Evolutionary conservation across 2,797 vertebrate species (phyloP).

Genomic region (Manis crassicaudata): DNA sequence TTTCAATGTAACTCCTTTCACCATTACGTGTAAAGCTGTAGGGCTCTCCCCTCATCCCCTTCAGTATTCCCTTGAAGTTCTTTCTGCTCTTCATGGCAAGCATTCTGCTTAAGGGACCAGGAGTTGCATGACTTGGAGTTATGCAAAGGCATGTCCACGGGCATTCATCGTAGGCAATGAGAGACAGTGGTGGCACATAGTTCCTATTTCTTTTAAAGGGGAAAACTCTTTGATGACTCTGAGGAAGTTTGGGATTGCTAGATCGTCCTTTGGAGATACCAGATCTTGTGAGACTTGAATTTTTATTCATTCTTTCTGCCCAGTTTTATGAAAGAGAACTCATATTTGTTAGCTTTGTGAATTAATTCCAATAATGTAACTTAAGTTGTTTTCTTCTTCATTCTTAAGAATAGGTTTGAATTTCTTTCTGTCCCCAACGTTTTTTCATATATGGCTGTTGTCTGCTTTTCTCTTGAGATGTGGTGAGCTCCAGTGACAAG

Average conservation of each 20-base stretch:
- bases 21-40: not conserved
- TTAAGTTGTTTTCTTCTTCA: constrained; percentile 46
- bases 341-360: not conserved
- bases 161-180: not conserved
- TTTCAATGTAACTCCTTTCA: not conserved
- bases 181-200: not conserved
- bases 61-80: not conserved
- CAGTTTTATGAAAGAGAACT: not conserved
- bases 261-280: not conserved
- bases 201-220: not conserved
- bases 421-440: not conserved
- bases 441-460: not conserved
- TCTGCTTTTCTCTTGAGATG: not conserved
- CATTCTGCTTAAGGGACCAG: not conserved
- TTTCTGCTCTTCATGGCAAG: not conserved
- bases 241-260: not conserved
- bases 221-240: not conserved
- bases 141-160: not conserved
- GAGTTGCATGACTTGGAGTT: not conserved
- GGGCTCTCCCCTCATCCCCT: not conserved
- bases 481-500: not conserved
- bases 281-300: not conserved
- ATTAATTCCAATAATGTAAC: not conserved
- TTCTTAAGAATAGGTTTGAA: constrained; percentile 22
- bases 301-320: not conserved